Evolutionary conservation across 2,113 vertebrate genomes (phyloP).

Genomic region (Campylomormyrus numenius): DNA sequence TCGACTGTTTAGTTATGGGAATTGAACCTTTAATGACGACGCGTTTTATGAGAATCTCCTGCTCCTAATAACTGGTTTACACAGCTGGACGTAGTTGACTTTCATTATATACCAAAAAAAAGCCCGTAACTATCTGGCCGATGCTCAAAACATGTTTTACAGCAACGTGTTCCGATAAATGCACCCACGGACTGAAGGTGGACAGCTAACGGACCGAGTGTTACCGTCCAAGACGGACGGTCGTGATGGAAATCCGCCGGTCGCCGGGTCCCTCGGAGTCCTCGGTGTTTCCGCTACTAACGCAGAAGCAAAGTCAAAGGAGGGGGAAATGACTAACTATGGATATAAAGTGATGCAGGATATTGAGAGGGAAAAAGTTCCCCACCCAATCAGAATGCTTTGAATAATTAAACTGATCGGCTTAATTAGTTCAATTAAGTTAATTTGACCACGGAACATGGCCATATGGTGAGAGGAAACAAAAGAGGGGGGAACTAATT

Average conservation of each 20-base stretch:
- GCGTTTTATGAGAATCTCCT: neutral
- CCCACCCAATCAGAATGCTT: conserved; percentile 61
- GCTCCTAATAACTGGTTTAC: conserved; percentile 2
- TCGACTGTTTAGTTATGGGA: neutral
- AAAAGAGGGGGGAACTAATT: conserved; percentile 67
- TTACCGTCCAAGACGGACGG: too few relatives aligned
- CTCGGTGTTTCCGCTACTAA: neutral
- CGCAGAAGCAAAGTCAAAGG: conserved; percentile 16
- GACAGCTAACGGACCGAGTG: neutral
- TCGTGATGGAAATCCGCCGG: neutral
- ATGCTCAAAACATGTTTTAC: neutral
- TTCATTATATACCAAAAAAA: neutral
- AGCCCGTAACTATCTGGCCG: neutral
- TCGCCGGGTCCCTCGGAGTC: neutral
- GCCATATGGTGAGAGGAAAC: conserved; percentile 70
- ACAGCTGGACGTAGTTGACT: conserved; percentile 1
- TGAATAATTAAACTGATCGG: conserved; percentile 73
- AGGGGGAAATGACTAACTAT: conserved; percentile 48
- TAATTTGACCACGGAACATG: conserved; percentile 68
- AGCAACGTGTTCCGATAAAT: neutral
- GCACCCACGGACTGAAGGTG: neutral
- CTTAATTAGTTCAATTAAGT: conserved; percentile 73
- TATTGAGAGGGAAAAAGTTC: conserved; percentile 44
- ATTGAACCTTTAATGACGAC: neutral
- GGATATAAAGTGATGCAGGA: conserved; percentile 46